Evolutionary conservation across 2,888 invertebrate genomes (phyloP).

Genomic region (Herminia tarsipennalis): DNA sequence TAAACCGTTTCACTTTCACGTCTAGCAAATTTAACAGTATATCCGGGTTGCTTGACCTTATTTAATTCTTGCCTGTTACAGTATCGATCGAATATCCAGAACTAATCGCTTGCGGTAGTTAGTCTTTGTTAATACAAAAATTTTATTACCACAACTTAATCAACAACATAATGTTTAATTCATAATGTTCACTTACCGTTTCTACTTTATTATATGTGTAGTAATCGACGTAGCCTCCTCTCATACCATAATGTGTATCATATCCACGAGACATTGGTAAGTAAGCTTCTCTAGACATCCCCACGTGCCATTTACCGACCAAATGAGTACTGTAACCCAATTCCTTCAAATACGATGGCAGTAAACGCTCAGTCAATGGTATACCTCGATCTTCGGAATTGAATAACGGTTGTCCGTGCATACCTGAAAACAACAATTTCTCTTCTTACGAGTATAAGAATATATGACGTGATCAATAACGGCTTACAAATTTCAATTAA

Average conservation of each 20-base stretch:
- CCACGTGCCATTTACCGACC: slow-evolving; percentile 97
- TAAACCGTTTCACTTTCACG: slow-evolving; percentile 28
- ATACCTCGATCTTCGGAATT: slow-evolving; percentile 79
- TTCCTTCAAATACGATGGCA: slow-evolving; percentile 87
- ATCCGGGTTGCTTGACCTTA: slow-evolving; percentile 41
- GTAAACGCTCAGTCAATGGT: slow-evolving; percentile 81
- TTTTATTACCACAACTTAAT: too few relatives aligned
- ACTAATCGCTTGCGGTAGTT: slow-evolving; percentile 30
- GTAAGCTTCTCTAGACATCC: slow-evolving; percentile 89
- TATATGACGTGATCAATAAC: too few relatives aligned
- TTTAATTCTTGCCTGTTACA: slow-evolving; percentile 32
- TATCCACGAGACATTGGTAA: slow-evolving; percentile 92
- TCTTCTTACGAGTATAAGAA: too few relatives aligned
- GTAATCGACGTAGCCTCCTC: slow-evolving; percentile 91
- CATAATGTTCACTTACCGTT: slow-evolving; percentile 53
- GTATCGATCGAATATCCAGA: slow-evolving; percentile 23
- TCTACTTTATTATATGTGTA: slow-evolving; percentile 84
- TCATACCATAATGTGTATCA: slow-evolving; percentile 92
- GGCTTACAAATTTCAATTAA: too few relatives aligned
- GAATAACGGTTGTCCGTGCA: slow-evolving; percentile 73
- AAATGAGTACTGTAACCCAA: slow-evolving; percentile 92
- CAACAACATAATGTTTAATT: too few relatives aligned
- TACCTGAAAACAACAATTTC: slow-evolving; percentile 60
- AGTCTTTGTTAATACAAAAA: too few relatives aligned
- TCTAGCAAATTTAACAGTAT: slow-evolving; percentile 29